Evolutionary conservation across 2,888 invertebrate genomes (phyloP), one percentile per base, ranked within the genome.

Genomic region (Acanthococcus lagerstroemiae): DNA sequence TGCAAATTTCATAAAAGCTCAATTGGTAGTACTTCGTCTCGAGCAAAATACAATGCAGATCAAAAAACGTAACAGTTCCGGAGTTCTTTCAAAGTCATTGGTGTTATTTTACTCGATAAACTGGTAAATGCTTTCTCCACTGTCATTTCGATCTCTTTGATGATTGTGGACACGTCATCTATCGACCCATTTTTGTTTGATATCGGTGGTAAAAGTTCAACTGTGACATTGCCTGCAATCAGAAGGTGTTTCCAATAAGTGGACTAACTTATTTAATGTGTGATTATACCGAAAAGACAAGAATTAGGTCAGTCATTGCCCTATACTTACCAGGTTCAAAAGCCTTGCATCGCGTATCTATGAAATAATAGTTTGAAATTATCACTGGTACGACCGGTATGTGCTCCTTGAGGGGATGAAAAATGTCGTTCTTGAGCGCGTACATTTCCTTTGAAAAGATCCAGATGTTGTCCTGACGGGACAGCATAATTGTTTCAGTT

Each of bases 251-350:
- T 30, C 37, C 15, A 15, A 15, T 15, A 12, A 9, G 12, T 30
- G 12, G 37, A 17, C 12, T 48, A 19, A 2, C 9, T 48, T 48
- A 4, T 48, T 19, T 48, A 17, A 12, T 2, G 12, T 25, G 24
- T 9, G 12, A 24, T 54, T 15, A 26, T 12, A n/a, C n/a, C n/a
- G n/a, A n/a, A n/a, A n/a, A n/a, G n/a, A n/a, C n/a, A n/a, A n/a
- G n/a, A n/a, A n/a, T n/a, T n/a, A n/a, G n/a, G n/a, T n/a, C n/a
- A n/a, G n/a, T n/a, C n/a, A n/a, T n/a, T n/a, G n/a, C n/a, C n/a
- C n/a, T n/a, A n/a, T n/a, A n/a, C n/a, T 30, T 50, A 61, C 61
- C 61, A 15, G 61, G 61, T 27, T 61, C 61, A 7, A 61, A 61
- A 26, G 50, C 22, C 37, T 61, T 52, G 12, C 30, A 27, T 2